A percentile compares a stretch with the other conserved stretches of the same genome.
Conservation (phyloP, 64 coral and sea anemone species). For the Stichodactyla helianthus region DNA sequence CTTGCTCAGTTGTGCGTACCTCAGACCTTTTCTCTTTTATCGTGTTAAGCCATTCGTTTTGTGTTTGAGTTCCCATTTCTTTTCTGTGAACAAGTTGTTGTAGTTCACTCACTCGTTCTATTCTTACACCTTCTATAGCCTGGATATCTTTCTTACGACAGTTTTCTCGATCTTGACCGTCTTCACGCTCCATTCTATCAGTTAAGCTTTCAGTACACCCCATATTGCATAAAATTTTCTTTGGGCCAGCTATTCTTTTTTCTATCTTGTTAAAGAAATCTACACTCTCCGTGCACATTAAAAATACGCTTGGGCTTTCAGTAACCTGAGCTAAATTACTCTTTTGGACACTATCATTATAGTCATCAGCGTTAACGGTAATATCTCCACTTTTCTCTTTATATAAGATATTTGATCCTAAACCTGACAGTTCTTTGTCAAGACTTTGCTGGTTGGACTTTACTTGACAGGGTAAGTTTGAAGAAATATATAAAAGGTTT, state of each 20-base stretch:
- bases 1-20: not conserved
- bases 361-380: too few relatives aligned
- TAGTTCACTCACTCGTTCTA: not conserved
- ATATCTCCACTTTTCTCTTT: too few relatives aligned
- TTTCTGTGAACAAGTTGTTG: not conserved
- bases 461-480: too few relatives aligned
- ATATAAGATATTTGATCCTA: too few relatives aligned
- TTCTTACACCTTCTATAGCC: not conserved
- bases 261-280: not conserved
- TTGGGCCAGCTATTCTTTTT: not conserved
- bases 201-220: not conserved
- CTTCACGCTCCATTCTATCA: not conserved
- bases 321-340: not conserved
- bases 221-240: not conserved
- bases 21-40: not conserved
- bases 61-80: not conserved
- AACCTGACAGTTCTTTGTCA: too few relatives aligned
- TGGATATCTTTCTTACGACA: not conserved
- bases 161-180: not conserved
- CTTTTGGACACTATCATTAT: not conserved
- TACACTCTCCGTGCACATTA: not conserved
- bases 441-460: too few relatives aligned
- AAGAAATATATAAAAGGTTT: too few relatives aligned
- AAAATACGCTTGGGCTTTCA: not conserved
- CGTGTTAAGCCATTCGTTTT: not conserved